phyloP scores from a whole-genome alignment of 2,113 vertebrate species.

The Rhegmatorhina hoffmannsi region DNA sequence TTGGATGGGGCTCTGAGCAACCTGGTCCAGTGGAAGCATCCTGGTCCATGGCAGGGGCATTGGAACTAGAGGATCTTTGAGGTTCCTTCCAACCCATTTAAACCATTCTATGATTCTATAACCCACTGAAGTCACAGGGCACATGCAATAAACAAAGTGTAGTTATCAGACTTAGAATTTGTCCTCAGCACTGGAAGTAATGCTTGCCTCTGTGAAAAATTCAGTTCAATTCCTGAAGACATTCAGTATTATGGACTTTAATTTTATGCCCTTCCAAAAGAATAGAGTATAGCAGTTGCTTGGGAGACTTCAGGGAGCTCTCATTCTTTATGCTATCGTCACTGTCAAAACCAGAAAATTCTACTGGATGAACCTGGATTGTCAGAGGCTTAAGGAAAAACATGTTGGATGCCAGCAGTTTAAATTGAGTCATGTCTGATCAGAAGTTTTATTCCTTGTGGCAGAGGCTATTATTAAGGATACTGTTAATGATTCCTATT shows the following conservation, averaged over 20 bases:
- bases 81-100: background rate
- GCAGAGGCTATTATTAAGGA: background rate
- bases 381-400: background rate
- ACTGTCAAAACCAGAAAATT: background rate
- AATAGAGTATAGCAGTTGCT: background rate
- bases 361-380: background rate
- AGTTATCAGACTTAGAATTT: background rate
- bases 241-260: background rate
- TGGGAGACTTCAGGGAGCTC: background rate
- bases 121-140: background rate
- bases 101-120: background rate
- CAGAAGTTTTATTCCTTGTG: background rate
- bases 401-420: background rate
- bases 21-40: background rate
- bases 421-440: background rate
- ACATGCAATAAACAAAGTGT: background rate
- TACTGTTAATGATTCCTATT: background rate
- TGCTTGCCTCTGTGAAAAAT: background rate
- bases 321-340: background rate
- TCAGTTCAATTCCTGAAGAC: background rate
- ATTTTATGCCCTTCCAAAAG: background rate
- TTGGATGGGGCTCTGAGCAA: background rate
- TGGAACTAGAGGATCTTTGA: background rate
- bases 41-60: background rate
- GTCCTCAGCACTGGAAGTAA: background rate